Percentiles rank a stretch among this genome's conserved stretches.
These are phyloP conservation scores for Lordiphosa mommai DNA, from an alignment of 1,140 invertebrate species.

Conservation along the genomic window DNA sequence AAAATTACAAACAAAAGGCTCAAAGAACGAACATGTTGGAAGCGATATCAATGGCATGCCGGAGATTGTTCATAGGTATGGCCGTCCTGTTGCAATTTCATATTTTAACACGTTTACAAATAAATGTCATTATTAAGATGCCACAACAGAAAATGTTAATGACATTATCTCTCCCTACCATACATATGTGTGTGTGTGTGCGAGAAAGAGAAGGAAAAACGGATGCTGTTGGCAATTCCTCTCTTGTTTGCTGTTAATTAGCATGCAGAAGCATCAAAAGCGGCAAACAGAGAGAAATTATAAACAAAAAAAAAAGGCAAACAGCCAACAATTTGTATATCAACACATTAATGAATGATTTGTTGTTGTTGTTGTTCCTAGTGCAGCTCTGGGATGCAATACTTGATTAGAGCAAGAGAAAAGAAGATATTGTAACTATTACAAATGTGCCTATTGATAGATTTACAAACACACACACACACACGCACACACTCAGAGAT, in stretches of 20 bases:
- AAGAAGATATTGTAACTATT: constrained; percentile 30
- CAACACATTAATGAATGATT: constrained; percentile 68
- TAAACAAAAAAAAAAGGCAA: constrained; percentile 20
- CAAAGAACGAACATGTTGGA: constrained; percentile 3
- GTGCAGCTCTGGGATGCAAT: not conserved
- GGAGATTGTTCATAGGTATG: constrained; percentile 31
- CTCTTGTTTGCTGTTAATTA: constrained; percentile 47
- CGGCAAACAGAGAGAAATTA: constrained; percentile 30
- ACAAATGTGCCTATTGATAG: constrained; percentile 60
- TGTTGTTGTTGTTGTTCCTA: constrained; percentile 26
- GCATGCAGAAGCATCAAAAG: constrained; percentile 20
- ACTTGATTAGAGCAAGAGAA: constrained; percentile 4
- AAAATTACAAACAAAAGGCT: constrained; percentile 31
- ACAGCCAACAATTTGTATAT: constrained; percentile 58
- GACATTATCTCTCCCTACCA: constrained; percentile 12
- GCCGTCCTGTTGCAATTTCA: constrained; percentile 35
- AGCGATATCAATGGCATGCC: constrained; percentile 18
- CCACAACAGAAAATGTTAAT: constrained; percentile 26
- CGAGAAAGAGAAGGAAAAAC: not conserved
- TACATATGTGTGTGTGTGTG: not conserved
- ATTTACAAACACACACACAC: constrained; percentile 44
- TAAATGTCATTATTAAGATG: constrained; percentile 66
- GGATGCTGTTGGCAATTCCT: constrained; percentile 36
- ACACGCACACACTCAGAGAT: not conserved
- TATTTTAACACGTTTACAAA: constrained; percentile 52